Conservation (phyloP, 1,140 invertebrate genomes). For the Steinernema feltiae region DNA sequence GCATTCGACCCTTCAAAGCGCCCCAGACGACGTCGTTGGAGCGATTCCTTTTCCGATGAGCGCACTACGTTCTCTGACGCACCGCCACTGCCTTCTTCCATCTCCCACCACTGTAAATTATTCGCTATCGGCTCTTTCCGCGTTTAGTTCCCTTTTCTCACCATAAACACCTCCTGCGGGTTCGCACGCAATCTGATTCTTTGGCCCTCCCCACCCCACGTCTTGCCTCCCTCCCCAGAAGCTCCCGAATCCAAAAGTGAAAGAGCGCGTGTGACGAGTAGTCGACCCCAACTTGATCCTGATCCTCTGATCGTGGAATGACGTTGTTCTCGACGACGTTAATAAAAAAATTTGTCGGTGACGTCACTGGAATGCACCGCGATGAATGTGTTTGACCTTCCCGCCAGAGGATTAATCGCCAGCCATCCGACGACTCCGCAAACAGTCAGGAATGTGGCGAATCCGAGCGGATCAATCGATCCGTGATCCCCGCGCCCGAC, state of each 20-base stretch:
- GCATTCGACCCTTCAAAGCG: conserved; percentile 23
- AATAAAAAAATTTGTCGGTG: neutral
- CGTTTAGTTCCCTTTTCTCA: neutral
- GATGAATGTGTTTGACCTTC: neutral
- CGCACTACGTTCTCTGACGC: neutral
- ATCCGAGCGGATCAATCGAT: neutral
- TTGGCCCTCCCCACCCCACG: neutral
- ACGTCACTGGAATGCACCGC: neutral
- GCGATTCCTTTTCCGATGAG: conserved; percentile 1
- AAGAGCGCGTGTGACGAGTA: neutral
- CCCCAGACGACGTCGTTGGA: neutral
- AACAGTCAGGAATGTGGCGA: neutral
- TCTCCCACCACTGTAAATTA: neutral
- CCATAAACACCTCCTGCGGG: neutral
- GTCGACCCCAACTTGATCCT: neutral
- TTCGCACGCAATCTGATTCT: neutral
- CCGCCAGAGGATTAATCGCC: neutral
- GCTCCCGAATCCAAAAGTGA: neutral
- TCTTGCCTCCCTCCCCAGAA: neutral
- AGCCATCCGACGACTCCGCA: neutral
- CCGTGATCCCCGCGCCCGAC: neutral
- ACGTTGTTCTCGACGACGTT: neutral
- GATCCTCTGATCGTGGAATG: neutral
- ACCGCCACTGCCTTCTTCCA: neutral
- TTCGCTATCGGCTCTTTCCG: neutral